Evolutionary conservation across 53 echinoderm and acorn worm genomes (phyloP), one percentile per base, ranked within the genome.

Genomic region (Holothuria leucospilota): DNA sequence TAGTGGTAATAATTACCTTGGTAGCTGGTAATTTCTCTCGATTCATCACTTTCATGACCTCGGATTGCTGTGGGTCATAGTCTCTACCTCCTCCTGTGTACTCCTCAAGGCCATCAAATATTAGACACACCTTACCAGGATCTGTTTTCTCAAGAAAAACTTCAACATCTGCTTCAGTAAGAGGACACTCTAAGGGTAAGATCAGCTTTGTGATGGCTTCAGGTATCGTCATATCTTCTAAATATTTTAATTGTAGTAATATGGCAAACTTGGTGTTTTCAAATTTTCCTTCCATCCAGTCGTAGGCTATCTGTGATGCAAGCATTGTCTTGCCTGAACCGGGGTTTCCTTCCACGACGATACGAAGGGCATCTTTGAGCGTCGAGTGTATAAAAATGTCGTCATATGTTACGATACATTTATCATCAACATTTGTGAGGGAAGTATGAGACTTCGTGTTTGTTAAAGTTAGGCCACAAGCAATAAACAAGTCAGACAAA

Each of bases 251-350:
- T 27, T 29, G 69, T 38, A 69, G 69, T 0, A 69, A 16, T 18
- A 69, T 13, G 14, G 16, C 69, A 49, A 11, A 49, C 13, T 49
- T 49, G 49, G 6, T 49, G 49, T 49, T 13, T 6, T 49, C 29
- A 29, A 69, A 5, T 69, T 26, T 28, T 28, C 69, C 69, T 14
- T 18, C 29, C 16, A 29, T 8, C 69, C 69, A 69, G 29, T 69
- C 29, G 29, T 69, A 30, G 69, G 69, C 69, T 69, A 69, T 30
- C 69, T 69, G 69, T 25, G 38, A 28, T 27, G 69, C 25, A 24
- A 69, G 69, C 69, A 28, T 69, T 2, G 69, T 69, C 29, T 69
- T 69, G 26, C 69, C 69, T 30, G 69, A 69, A 1, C 69, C 69
- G 7, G 69, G 69, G 38, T 69, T 38, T 8, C 69, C 69, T 28